Base-by-base conservation (phyloP, 1,140 invertebrate species). In the Panagrolaimus sp. region DNA sequence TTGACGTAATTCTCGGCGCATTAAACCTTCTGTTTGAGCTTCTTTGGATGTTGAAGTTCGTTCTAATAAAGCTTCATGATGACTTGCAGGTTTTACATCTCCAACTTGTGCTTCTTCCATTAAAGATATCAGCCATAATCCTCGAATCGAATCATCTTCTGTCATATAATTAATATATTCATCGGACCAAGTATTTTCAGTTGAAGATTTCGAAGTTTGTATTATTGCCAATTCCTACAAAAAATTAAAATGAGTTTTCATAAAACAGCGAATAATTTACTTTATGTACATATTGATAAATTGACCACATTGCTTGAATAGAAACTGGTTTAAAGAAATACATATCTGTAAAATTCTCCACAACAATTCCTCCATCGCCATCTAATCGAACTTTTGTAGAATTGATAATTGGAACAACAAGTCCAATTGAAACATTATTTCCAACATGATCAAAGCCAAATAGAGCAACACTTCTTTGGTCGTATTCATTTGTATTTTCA, bases 261-360 rank as follows among this genome's bases (percentile, higher is more conserved):
- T 12, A 21, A 58, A 10, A 26, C 15, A 58, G 14, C 10, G 10
- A 58, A n/a, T n/a, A 5, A 82, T 91, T 90, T 63, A 92, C 92
- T 84, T 93, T 92, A 87, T 96, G 92, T 75, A 98, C 86, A 63
- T 91, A 93, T 85, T 98, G 94, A 71, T 96, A 86, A 52, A 93
- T 93, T 58, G 93, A 96, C 94, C 94, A 97, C 93, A 98, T 96
- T 73, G 94, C 93, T 85, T 97, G 94, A 62, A 98, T 94, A 71
- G 94, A 96, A 70, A 96, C 93, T 68, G 94, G 94, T 86, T 97
- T 96, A 87, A 98, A 97, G 84, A 96, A 93, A 86, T 96, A 92
- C 82, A 92, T 90, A 82, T 90, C 88, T 71, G 90, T 91, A 17
- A 43, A 38, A 76, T 91, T 90, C 75, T 89, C 90, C 70, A 97